Evolutionary conservation across 2,113 vertebrate genomes (phyloP).

Genomic region (Pseudorasbora parva): DNA sequence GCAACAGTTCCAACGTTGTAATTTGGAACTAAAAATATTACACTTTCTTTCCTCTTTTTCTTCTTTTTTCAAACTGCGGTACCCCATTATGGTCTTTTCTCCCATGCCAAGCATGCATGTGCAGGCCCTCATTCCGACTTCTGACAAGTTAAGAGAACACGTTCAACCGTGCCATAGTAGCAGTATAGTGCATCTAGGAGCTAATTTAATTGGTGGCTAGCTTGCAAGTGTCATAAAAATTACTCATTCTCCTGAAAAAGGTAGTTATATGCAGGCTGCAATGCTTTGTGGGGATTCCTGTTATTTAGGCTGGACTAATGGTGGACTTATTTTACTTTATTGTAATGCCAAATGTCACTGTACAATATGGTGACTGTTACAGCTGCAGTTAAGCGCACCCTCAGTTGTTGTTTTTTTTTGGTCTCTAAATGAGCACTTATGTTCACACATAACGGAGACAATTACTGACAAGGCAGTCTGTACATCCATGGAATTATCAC

Average conservation of each 20-base stretch:
- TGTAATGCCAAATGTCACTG: background rate
- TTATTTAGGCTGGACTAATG: background rate
- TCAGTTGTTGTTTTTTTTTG: slow-evolving; percentile 26
- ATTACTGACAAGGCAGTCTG: slow-evolving; percentile 59
- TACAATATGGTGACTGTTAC: background rate
- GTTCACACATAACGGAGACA: slow-evolving; percentile 57
- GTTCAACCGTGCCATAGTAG: slow-evolving; percentile 60
- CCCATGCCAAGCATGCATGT: slow-evolving; percentile 76
- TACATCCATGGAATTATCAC: slow-evolving; percentile 54
- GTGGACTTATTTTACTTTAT: background rate
- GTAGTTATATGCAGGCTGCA: slow-evolving; percentile 35
- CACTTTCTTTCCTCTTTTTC: slow-evolving; percentile 80
- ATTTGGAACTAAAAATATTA: slow-evolving; percentile 86
- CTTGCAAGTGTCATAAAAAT: slow-evolving; percentile 40
- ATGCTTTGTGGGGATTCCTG: slow-evolving; percentile 38
- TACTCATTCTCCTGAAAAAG: slow-evolving; percentile 31
- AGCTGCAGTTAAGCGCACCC: slow-evolving; percentile 16
- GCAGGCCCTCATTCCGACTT: slow-evolving; percentile 72
- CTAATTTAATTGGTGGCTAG: slow-evolving; percentile 46
- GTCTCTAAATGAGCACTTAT: slow-evolving; percentile 46
- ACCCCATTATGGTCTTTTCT: slow-evolving; percentile 77
- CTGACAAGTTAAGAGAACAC: slow-evolving; percentile 61
- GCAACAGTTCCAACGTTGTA: slow-evolving; percentile 82
- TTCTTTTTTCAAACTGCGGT: slow-evolving; percentile 75
- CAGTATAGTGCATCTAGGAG: slow-evolving; percentile 45